Conservation (phyloP, 2,888 invertebrate species). For the Scaptomyza polygonia region DNA sequence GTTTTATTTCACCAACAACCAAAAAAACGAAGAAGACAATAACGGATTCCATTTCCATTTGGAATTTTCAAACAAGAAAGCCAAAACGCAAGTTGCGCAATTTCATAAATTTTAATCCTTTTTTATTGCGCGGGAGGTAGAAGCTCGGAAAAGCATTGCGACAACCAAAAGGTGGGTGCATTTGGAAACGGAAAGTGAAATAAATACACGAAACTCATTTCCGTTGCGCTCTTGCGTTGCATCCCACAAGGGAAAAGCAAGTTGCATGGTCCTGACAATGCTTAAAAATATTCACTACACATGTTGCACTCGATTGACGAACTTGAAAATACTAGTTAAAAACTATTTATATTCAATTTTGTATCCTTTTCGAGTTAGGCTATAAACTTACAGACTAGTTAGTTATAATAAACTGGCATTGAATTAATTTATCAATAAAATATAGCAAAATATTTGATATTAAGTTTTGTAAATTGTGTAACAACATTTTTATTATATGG, state of each 20-base stretch:
- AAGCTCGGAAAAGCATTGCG: constrained; percentile 11
- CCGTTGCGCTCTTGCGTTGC: constrained; percentile 45
- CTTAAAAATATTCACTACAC: constrained; percentile 19
- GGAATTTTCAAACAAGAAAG: constrained; percentile 46
- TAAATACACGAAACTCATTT: constrained; percentile 76
- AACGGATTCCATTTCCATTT: constrained; percentile 48
- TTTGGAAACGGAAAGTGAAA: constrained; percentile 69
- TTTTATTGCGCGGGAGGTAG: constrained; percentile 61
- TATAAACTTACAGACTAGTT: too few species aligned
- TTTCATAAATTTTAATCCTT: constrained; percentile 80
- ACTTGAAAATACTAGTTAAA: constrained; percentile 15
- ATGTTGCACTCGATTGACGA: neutral
- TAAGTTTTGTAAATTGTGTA: too few species aligned
- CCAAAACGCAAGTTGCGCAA: constrained; percentile 66
- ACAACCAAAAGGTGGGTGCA: constrained; percentile 46
- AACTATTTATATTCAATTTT: neutral
- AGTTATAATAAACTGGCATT: too few species aligned
- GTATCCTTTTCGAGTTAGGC: too few species aligned
- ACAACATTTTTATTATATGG: neutral
- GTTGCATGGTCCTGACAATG: neutral
- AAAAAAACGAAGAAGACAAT: neutral
- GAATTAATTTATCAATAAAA: too few species aligned
- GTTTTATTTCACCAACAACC: constrained; percentile 24
- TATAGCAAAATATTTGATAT: neutral
- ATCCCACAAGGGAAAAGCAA: neutral